Percentiles rank a stretch among this genome's conserved stretches.
Conservation (phyloP, 2,113 vertebrate species). For the Alethe castanea region DNA sequence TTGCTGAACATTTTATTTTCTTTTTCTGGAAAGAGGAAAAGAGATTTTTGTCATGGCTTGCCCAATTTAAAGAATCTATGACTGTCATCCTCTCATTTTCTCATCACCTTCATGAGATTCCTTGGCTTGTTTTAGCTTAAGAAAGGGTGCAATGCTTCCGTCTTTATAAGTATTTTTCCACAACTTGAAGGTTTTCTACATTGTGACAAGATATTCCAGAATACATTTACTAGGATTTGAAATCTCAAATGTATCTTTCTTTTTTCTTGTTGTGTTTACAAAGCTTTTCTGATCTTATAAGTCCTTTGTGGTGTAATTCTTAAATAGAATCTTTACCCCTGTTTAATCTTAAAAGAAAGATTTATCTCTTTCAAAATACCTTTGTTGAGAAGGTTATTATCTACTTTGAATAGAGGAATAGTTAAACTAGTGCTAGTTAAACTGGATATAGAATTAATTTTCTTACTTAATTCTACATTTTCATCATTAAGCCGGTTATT, state of each 20-base stretch:
- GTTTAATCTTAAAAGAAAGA: neutral
- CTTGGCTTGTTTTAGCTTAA: neutral
- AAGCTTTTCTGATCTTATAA: neutral
- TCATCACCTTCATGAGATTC: neutral
- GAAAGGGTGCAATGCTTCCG: neutral
- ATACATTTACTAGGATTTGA: neutral
- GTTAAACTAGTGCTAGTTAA: neutral
- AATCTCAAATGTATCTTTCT: neutral
- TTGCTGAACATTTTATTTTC: neutral
- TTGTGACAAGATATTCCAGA: neutral
- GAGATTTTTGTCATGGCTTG: neutral
- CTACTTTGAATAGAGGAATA: neutral
- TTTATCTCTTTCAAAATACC: neutral
- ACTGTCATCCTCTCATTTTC: neutral
- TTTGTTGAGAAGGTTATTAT: neutral
- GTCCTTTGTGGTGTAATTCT: neutral
- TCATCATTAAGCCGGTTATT: neutral
- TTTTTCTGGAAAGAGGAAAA: neutral
- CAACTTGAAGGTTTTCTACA: neutral
- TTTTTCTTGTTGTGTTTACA: neutral
- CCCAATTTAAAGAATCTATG: neutral
- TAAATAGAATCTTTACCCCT: neutral
- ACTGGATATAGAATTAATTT: neutral
- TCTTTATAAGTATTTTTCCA: neutral
- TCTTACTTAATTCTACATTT: neutral